Base-by-base conservation (phyloP, 2,113 vertebrate species). In the Platysteira castanea region DNA sequence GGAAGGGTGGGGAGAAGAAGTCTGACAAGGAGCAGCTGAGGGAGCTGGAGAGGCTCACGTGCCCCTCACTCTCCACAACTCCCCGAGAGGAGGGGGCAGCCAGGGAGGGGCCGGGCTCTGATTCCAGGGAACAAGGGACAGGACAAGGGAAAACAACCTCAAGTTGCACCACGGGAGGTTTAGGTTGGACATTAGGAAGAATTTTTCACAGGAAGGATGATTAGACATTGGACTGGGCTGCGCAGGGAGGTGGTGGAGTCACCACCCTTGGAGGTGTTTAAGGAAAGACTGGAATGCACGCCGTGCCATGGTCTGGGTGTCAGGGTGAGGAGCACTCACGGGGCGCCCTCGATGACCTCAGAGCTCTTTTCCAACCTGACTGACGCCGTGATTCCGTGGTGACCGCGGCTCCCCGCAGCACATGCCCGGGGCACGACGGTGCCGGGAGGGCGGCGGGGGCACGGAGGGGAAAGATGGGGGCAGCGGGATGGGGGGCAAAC, bases 81-180 rank as follows among this genome's bases (percentile, higher is more conserved):
- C 15, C 44, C 7, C 65, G 52, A 37, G 3, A 52, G 18, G 10
- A 57, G 27, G 9, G 4, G 3, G 6, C 12, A 35, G 10, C 13
- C 41, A 49, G 16, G 30, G 7, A 5, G 2, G 27, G 12, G 7
- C 16, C 0, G 0, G 44, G 33, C 22, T 74, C 22, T 37, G 28
- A 37, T 59, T 19, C 27, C 18, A 33, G 27, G 31, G 15, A 56
- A 50, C 27, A 89, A 49, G 22, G 10, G 35, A 59, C 37, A 24
- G 19, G 22, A 65, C 15, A 20, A 37, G 15, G 44, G 2, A 2
- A 35, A 27, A 37, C 11, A 19, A 12, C 37, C 37, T 81, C 22
- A 37, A 15, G 15, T 10, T 50, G 22, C 12, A 7, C 31, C 52
- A 57, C 7, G 7, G 3, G 7, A 50, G 33, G 18, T 50, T 65